These are phyloP conservation scores for Myripristis murdjan DNA, from an alignment of 2,797 vertebrate genomes.

Conservation along the genomic window DNA sequence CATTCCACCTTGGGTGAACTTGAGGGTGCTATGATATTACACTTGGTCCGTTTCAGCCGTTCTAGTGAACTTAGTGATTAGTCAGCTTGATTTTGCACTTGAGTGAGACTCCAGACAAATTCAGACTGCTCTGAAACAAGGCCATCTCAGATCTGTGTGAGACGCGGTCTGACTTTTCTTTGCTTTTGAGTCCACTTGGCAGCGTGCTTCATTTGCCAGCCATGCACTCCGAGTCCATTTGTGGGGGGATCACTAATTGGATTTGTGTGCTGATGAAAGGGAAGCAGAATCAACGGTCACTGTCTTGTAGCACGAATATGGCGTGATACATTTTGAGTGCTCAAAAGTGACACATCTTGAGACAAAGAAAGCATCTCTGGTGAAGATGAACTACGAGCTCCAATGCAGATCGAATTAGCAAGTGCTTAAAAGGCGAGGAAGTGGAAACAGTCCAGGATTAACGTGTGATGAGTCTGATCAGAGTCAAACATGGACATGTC, in stretches of 20 bases:
- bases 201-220: constrained; percentile 25
- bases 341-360: neutral
- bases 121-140: constrained; percentile 44
- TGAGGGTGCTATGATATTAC: constrained; percentile 19
- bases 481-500: neutral
- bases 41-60: constrained; percentile 39
- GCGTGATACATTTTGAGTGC: neutral
- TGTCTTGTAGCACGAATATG: neutral
- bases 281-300: neutral
- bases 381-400: neutral
- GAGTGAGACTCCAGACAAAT: constrained; percentile 15
- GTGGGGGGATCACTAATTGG: constrained; percentile 27
- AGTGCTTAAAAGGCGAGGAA: neutral
- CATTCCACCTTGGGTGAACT: constrained; percentile 57
- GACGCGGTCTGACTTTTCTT: constrained; percentile 14
- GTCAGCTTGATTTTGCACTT: constrained; percentile 28
- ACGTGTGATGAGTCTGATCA: neutral
- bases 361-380: neutral
- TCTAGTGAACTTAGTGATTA: constrained; percentile 25
- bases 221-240: constrained; percentile 16
- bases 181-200: constrained; percentile 25
- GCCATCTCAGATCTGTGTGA: constrained; percentile 15
- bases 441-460: neutral
- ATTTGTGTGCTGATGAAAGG: neutral
- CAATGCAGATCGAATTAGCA: neutral